phyloP scores from a whole-genome alignment of 1,140 invertebrate species.

The Calephelis virginiensis region DNA sequence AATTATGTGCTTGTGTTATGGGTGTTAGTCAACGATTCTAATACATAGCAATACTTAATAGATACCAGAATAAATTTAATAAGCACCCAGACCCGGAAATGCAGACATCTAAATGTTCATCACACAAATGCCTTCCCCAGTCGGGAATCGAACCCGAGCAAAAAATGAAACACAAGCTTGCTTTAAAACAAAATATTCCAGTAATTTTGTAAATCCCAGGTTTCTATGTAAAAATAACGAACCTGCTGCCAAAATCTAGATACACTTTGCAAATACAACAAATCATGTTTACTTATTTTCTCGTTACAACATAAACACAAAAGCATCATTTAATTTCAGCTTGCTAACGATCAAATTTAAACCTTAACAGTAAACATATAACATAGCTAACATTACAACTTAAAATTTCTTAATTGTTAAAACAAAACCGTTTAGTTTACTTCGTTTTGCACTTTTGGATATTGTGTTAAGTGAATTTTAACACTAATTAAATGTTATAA shows the following conservation, averaged over 20 bases:
- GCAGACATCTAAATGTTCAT: too few relatives aligned
- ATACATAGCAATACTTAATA: too few relatives aligned
- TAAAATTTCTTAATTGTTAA: conserved; percentile 65
- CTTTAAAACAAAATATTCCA: too few relatives aligned
- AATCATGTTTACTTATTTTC: conserved; percentile 15
- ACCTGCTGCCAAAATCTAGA: conserved; percentile 6
- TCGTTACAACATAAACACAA: conserved; percentile 17
- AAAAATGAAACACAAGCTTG: too few relatives aligned
- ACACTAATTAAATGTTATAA: conserved; percentile 33
- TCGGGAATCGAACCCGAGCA: too few relatives aligned
- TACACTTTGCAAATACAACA: neutral
- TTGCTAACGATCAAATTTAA: conserved; percentile 27
- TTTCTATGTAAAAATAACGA: neutral
- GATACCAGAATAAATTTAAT: too few relatives aligned
- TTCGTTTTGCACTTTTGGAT: conserved; percentile 64
- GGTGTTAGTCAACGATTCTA: too few relatives aligned
- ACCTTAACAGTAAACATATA: conserved; percentile 27
- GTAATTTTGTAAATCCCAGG: too few relatives aligned
- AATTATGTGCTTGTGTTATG: too few relatives aligned
- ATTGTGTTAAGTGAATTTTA: conserved; percentile 32
- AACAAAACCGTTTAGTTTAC: conserved; percentile 61
- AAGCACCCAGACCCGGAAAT: too few relatives aligned
- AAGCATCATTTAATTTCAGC: conserved; percentile 8
- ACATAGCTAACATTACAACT: conserved; percentile 36
- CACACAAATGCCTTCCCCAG: too few relatives aligned